Conservation (phyloP, 2,113 vertebrate species). For the Odocoileus hemionus region DNA sequence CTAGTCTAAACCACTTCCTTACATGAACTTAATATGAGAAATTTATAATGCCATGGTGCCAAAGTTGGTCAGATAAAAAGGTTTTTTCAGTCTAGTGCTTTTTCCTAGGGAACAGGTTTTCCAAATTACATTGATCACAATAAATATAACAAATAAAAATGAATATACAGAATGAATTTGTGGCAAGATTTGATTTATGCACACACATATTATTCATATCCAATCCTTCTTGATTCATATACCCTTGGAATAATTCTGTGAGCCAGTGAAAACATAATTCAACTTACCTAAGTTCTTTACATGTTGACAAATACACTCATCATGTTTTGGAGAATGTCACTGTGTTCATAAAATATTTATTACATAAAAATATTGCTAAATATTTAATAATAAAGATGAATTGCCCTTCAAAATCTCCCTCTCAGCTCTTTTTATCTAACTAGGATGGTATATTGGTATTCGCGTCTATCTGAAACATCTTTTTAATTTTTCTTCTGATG, state of each 20-base stretch:
- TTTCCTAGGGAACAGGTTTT: neutral
- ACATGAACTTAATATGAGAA: neutral
- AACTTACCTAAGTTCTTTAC: neutral
- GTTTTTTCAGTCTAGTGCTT: neutral
- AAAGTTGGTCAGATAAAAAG: neutral
- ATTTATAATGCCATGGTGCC: neutral
- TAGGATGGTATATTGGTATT: neutral
- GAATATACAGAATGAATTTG: neutral
- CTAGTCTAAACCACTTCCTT: neutral
- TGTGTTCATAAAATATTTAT: constrained; percentile 37
- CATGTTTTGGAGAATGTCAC: neutral
- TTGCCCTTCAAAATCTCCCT: neutral
- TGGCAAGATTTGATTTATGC: neutral
- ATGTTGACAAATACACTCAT: constrained; percentile 3
- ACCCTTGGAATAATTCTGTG: neutral
- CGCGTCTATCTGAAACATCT: neutral
- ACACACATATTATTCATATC: neutral
- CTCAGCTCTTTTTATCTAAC: neutral
- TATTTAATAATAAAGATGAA: constrained; percentile 33
- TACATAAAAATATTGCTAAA: constrained; percentile 20
- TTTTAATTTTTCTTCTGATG: neutral
- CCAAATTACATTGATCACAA: neutral
- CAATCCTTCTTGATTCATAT: constrained; percentile 7
- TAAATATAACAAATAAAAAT: neutral
- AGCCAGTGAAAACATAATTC: constrained; percentile 1